Conservation (phyloP, 2,888 invertebrate species). For the Cetonia aurata region DNA sequence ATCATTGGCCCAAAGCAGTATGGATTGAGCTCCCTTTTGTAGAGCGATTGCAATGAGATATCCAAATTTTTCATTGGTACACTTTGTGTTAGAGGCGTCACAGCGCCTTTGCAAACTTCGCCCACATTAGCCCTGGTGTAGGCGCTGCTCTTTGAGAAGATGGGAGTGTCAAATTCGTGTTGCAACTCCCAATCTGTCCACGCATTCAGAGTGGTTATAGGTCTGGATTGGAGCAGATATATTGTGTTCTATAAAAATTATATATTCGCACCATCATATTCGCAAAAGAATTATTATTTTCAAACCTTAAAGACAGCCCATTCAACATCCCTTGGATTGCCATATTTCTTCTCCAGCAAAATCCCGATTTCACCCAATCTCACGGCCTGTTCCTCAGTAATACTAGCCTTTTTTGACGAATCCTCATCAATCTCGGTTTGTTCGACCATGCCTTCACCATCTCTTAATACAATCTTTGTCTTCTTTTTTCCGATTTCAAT, state of each 20-base stretch:
- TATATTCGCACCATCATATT: slow-evolving; percentile 12
- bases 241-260: slow-evolving; percentile 68
- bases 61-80: slow-evolving; percentile 28
- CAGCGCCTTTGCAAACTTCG: slow-evolving; percentile 76
- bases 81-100: slow-evolving; percentile 60
- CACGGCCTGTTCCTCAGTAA: slow-evolving; percentile 70
- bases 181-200: slow-evolving; percentile 84
- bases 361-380: slow-evolving; percentile 72
- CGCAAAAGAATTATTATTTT: not conserved
- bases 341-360: slow-evolving; percentile 76
- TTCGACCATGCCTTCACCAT: slow-evolving; percentile 58
- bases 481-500: slow-evolving; percentile 71
- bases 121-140: slow-evolving; percentile 81
- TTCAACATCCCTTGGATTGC: slow-evolving; percentile 82
- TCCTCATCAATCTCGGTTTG: slow-evolving; percentile 59
- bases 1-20: slow-evolving; percentile 9
- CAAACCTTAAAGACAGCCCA: slow-evolving; percentile 78
- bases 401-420: slow-evolving; percentile 66
- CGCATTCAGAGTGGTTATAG: slow-evolving; percentile 78
- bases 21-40: slow-evolving; percentile 6
- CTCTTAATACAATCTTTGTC: slow-evolving; percentile 67
- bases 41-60: slow-evolving; percentile 4
- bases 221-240: slow-evolving; percentile 81
- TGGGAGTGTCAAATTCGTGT: slow-evolving; percentile 81
- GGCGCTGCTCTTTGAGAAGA: slow-evolving; percentile 75